Percentiles rank a stretch among this genome's conserved stretches.
Conservation (phyloP, 2,113 vertebrate species). For the Calypte anna region DNA sequence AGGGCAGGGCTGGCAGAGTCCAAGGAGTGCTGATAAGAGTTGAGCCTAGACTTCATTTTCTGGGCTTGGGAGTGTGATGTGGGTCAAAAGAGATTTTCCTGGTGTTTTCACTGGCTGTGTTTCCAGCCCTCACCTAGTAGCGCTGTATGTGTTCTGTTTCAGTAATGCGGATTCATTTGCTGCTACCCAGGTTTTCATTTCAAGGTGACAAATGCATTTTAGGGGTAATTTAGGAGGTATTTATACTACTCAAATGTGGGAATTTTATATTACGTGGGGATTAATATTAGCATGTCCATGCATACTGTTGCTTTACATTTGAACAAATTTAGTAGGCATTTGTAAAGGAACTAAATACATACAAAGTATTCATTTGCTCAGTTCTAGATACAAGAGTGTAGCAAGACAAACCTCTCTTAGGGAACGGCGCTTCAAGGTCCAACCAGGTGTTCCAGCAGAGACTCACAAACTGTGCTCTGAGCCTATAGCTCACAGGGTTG, state of each 20-base stretch:
- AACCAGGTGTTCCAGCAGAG: too few relatives aligned
- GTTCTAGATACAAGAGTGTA: not conserved
- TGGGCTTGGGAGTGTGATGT: not conserved
- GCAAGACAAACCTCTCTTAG: too few relatives aligned
- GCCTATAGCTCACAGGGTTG: too few relatives aligned
- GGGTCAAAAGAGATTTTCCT: not conserved
- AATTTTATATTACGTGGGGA: not conserved
- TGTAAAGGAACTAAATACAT: not conserved
- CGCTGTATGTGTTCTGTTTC: not conserved
- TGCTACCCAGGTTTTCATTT: not conserved
- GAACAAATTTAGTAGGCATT: not conserved
- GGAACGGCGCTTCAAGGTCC: too few relatives aligned
- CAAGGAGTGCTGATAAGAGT: not conserved
- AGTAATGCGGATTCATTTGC: not conserved
- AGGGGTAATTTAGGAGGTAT: not conserved
- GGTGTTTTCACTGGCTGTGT: not conserved
- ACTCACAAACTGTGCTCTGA: too few relatives aligned
- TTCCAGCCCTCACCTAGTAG: not conserved
- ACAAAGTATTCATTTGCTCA: not conserved
- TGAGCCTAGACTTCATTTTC: not conserved
- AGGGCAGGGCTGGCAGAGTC: not conserved
- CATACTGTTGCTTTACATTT: not conserved
- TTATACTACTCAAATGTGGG: not conserved
- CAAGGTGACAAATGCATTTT: not conserved
- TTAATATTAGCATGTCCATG: not conserved